Evolutionary conservation across 2,113 vertebrate species (phyloP).

Genomic region (Rhabdornis inornatus): DNA sequence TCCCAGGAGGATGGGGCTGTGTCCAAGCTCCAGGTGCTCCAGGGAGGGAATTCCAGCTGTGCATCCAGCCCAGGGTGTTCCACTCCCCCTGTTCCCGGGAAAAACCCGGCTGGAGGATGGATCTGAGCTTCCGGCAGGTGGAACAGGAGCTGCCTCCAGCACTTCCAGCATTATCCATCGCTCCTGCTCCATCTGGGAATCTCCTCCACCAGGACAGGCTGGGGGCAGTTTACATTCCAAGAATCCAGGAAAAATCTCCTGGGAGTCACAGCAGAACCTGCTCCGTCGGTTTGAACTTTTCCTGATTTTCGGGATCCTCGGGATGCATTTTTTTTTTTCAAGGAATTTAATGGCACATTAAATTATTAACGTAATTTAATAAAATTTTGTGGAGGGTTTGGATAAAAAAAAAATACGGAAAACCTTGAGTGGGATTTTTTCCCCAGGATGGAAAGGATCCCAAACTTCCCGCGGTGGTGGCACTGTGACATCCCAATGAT

Average conservation of each 20-base stretch:
- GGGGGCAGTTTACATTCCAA: neutral
- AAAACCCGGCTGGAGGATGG: rapidly evolving
- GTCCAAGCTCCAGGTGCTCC: neutral
- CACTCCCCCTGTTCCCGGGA: rapidly evolving
- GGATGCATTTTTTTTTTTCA: neutral
- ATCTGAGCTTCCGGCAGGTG: rapidly evolving
- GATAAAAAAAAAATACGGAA: neutral
- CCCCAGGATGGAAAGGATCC: neutral
- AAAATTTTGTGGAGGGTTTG: too few species aligned
- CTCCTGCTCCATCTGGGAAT: neutral
- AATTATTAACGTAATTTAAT: rapidly evolving
- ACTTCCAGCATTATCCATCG: neutral
- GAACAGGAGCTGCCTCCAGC: neutral
- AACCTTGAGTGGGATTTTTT: neutral
- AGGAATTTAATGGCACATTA: rapidly evolving
- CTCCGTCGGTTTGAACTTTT: neutral
- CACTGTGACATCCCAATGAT: neutral
- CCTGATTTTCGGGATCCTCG: neutral
- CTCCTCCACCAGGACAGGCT: neutral
- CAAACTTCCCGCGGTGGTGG: neutral
- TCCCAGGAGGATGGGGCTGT: too few species aligned
- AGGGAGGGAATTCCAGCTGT: neutral
- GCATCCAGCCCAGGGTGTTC: neutral
- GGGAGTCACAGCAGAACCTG: neutral
- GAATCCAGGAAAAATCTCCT: neutral